phyloP scores from a whole-genome alignment of 2,888 invertebrate species.

The Neoaliturus tenellus region DNA sequence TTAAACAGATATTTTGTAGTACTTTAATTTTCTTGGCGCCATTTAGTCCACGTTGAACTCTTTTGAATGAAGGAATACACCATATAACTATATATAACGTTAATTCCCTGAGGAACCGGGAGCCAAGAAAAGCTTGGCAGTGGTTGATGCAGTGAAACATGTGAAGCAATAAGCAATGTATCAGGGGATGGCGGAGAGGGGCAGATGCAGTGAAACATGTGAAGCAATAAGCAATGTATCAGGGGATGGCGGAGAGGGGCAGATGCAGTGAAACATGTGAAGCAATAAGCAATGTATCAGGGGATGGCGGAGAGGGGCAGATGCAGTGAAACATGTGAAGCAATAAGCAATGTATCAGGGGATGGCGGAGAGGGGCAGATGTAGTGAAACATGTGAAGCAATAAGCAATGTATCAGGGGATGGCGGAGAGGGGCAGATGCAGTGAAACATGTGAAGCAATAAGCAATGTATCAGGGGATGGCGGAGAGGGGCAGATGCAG shows the following conservation, averaged over 20 bases:
- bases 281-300: constrained; percentile 47
- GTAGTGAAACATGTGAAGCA: constrained; percentile 42
- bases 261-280: constrained; percentile 40
- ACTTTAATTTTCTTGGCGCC: too few species aligned
- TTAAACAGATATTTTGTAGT: too few species aligned
- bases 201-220: constrained; percentile 44
- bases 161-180: constrained; percentile 47
- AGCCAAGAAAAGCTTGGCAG: constrained; percentile 32
- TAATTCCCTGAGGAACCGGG: constrained; percentile 19
- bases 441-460: constrained; percentile 46
- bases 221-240: constrained; percentile 46
- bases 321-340: constrained; percentile 42
- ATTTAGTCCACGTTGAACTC: background rate
- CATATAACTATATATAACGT: constrained; percentile 20
- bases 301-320: background rate
- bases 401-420: constrained; percentile 40
- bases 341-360: constrained; percentile 45
- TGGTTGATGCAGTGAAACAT: constrained; percentile 40
- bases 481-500: constrained; percentile 14
- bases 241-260: background rate
- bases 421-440: constrained; percentile 9
- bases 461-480: constrained; percentile 32
- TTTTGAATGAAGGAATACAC: background rate
- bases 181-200: background rate
- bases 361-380: constrained; percentile 1